These are phyloP conservation scores for Trachelus stipa DNA, from an alignment of 2,888 invertebrate species.

Conservation along the genomic window DNA sequence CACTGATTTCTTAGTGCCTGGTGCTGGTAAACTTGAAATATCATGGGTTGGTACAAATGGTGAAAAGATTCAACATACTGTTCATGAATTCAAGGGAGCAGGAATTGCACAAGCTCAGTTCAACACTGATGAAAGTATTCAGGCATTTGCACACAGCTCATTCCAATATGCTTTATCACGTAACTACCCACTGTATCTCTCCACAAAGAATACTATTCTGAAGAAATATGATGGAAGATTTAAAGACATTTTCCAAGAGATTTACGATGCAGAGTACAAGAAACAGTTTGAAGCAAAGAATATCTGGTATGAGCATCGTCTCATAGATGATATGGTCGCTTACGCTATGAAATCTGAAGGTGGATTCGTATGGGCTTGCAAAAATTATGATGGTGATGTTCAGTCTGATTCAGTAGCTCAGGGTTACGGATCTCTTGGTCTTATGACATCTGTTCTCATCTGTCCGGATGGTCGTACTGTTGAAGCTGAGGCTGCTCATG, in stretches of 20 bases:
- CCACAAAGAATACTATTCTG: constrained; percentile 97
- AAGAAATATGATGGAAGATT: constrained; percentile 97
- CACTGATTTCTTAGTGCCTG: constrained; percentile 95
- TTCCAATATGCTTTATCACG: constrained; percentile 89
- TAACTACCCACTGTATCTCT: constrained; percentile 90
- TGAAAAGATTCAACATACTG: constrained; percentile 77
- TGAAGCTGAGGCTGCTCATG: constrained; percentile 98
- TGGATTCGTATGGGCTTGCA: constrained; percentile 99
- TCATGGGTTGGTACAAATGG: constrained; percentile 79
- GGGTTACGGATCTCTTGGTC: constrained; percentile 93
- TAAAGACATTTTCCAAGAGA: constrained; percentile 96
- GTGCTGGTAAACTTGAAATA: constrained; percentile 88
- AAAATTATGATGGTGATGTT: constrained; percentile 99
- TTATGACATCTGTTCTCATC: constrained; percentile 97
- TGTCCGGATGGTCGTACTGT: constrained; percentile 99
- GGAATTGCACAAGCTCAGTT: constrained; percentile 96
- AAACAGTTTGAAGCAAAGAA: constrained; percentile 83
- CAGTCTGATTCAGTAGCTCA: constrained; percentile 99
- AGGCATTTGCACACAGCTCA: constrained; percentile 94
- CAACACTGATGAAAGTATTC: constrained; percentile 95
- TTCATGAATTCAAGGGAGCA: constrained; percentile 87
- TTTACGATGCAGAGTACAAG: constrained; percentile 92
- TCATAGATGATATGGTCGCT: constrained; percentile 99
- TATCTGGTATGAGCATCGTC: constrained; percentile 97
- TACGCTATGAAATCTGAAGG: constrained; percentile 98